Percentiles rank a stretch among this genome's conserved stretches.
These are phyloP conservation scores for Acanthurus lineatus DNA, from an alignment of 2,797 vertebrate species.

Conservation along the genomic window DNA sequence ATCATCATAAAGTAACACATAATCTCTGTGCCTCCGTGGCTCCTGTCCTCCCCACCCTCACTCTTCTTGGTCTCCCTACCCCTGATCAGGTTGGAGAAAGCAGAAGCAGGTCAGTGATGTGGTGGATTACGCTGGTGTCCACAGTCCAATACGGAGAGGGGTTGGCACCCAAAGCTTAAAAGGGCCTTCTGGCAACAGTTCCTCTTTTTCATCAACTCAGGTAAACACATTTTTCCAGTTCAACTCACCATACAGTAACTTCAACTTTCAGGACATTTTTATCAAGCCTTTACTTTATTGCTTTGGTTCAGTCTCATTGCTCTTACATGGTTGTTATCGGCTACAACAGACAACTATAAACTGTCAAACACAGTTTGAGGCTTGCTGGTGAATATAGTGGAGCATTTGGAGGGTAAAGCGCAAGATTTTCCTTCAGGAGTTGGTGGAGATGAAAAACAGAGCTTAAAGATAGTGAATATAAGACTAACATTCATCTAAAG, in stretches of 20 bases:
- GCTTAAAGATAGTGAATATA: too few relatives aligned
- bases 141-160: conserved; percentile 78
- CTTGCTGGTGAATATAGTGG: too few relatives aligned
- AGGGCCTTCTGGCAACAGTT: conserved; percentile 52
- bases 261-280: background rate
- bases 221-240: conserved; percentile 71
- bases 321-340: too few relatives aligned
- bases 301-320: too few relatives aligned
- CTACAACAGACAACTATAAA: too few relatives aligned
- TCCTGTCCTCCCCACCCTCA: background rate
- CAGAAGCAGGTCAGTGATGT: conserved; percentile 85
- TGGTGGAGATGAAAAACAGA: too few relatives aligned
- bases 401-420: too few relatives aligned
- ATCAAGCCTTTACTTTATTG: background rate
- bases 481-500: too few relatives aligned
- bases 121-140: conserved; percentile 64
- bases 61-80: conserved; percentile 30
- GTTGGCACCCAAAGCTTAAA: conserved; percentile 69
- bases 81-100: conserved; percentile 71
- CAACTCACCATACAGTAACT: background rate
- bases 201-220: conserved; percentile 76
- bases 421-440: too few relatives aligned
- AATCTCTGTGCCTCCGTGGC: background rate
- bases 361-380: too few relatives aligned
- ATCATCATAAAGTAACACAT: conserved; percentile 5